Evolutionary conservation across 2,113 vertebrate genomes (phyloP), one percentile per base, ranked within the genome.

Genomic region (Entosphenus tridentatus): DNA sequence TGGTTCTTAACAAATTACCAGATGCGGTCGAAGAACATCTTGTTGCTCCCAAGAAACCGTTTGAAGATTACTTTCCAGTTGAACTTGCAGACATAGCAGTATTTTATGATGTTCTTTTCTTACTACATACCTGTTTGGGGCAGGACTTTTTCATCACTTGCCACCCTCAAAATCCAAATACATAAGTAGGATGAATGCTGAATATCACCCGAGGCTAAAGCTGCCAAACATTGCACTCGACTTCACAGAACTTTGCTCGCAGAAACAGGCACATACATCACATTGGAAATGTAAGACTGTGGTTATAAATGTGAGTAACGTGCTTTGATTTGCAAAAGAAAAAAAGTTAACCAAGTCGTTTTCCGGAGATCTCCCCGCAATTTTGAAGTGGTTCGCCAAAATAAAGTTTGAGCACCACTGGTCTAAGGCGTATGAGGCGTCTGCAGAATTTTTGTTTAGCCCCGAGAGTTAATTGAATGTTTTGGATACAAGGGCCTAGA

Each of bases 121-220:
- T 2, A 65, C 10, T 65, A 65, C 10, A 65, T 65, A 65, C 62
- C 8, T 65, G 62, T 65, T n/a, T 10, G 62, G 21, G 9, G 21
- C 62, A 65, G 62, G 62, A 65, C 21, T 39, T 39, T 65, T 65
- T 65, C 62, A 65, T 65, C 62, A 65, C 62, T 65, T 65, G 21
- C 62, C 10, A 11, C 8, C 62, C 62, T 10, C 62, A 65, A 65
- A 18, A 21, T 65, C 10, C 59, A 65, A 65, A 65, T 65, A 65
- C 18, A 65, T 8, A 65, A 65, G 10, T 10, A 65, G 59, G 59
- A 65, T 65, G 62, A 65, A 65, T 65, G 62, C 62, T 65, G 62
- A 65, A 65, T 21, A 2, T 65, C n/a, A 65, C 62, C 62, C 10
- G 10, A 65, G 10, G 62, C 8, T 65, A 65, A 65, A 65, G 62